Conservation (phyloP, 1,140 invertebrate species). For the Lethrus apterus region DNA sequence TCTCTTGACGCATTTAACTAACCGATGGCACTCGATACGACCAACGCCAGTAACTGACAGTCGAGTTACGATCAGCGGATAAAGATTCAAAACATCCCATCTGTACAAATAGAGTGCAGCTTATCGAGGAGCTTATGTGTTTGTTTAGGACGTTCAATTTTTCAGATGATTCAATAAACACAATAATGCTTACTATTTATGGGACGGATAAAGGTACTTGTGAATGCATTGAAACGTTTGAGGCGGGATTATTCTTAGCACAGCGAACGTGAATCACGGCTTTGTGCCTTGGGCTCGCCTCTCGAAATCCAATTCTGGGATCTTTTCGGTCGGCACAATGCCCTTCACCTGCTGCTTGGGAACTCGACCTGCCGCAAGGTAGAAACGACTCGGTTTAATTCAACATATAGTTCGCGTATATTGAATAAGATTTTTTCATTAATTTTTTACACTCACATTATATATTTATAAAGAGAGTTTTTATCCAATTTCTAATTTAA, state of each 20-base stretch:
- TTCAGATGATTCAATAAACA: conserved; percentile 28
- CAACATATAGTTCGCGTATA: too few relatives aligned
- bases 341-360: conserved; percentile 10
- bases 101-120: conserved; percentile 10
- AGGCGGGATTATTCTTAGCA: conserved; percentile 21
- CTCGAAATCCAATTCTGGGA: conserved; percentile 13
- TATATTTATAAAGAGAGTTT: too few relatives aligned
- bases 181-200: conserved; percentile 28
- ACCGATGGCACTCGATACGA: neutral
- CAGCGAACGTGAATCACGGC: conserved; percentile 9
- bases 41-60: neutral
- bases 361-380: neutral
- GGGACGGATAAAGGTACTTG: conserved; percentile 24
- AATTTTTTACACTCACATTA: too few relatives aligned
- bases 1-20: too few relatives aligned
- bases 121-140: conserved; percentile 23
- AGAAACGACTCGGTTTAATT: neutral
- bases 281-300: conserved; percentile 8
- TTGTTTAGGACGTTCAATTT: conserved; percentile 29
- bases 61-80: neutral
- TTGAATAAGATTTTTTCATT: too few relatives aligned
- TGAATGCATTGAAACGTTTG: conserved; percentile 24
- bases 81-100: neutral
- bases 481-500: too few relatives aligned
- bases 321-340: conserved; percentile 3